Conservation (phyloP, 2,113 vertebrate species). For the Podarcis raffonei region DNA sequence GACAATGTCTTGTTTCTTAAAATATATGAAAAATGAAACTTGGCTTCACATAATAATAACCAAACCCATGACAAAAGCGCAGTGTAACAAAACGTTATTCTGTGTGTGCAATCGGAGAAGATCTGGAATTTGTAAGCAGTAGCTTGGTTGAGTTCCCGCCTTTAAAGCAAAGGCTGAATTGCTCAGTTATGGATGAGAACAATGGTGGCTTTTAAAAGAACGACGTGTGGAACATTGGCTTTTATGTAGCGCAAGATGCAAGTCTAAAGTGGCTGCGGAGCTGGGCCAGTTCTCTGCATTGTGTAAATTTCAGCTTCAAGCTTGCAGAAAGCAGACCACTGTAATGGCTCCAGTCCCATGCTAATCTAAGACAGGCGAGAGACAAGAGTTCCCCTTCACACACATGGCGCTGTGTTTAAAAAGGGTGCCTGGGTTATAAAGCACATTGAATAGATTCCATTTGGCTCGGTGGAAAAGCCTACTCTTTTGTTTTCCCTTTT, state of each 20-base stretch:
- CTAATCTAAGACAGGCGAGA: constrained; percentile 63
- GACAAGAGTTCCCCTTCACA: constrained; percentile 40
- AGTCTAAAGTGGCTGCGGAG: constrained; percentile 57
- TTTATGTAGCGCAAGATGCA: constrained; percentile 66
- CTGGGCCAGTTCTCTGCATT: constrained; percentile 44
- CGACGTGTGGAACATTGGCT: constrained; percentile 54
- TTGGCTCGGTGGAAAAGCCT: constrained; percentile 51
- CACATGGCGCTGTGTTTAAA: constrained; percentile 40
- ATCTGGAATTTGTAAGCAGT: constrained; percentile 60
- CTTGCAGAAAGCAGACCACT: neutral
- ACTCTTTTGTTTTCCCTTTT: constrained; percentile 27
- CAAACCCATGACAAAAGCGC: neutral
- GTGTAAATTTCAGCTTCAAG: constrained; percentile 41
- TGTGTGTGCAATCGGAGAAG: constrained; percentile 21
- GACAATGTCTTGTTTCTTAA: neutral
- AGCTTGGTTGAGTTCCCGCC: constrained; percentile 39
- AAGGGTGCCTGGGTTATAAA: constrained; percentile 53
- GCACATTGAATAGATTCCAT: constrained; percentile 41
- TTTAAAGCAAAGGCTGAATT: constrained; percentile 51
- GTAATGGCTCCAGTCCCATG: constrained; percentile 54
- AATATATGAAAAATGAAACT: neutral
- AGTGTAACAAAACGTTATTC: constrained; percentile 6
- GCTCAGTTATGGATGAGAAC: constrained; percentile 67
- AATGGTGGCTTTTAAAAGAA: constrained; percentile 69
- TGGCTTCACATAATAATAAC: constrained; percentile 20